phyloP scores from a whole-genome alignment of 2,113 vertebrate species.

The Numida meleagris region DNA sequence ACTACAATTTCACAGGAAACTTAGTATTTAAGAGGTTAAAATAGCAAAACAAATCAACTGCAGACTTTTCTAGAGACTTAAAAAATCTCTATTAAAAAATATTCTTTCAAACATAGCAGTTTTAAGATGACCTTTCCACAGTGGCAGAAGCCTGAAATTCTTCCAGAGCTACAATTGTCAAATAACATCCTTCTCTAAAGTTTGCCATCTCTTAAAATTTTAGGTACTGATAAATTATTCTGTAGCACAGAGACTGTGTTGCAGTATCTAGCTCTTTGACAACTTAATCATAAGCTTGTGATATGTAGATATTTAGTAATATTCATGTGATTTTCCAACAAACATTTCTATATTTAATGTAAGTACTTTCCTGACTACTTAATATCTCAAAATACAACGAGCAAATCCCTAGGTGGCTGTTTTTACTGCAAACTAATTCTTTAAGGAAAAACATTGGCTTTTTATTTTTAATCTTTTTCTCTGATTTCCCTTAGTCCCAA shows the following conservation, averaged over 20 bases:
- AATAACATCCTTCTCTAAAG: neutral
- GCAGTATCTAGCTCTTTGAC: neutral
- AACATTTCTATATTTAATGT: neutral
- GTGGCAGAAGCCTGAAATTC: neutral
- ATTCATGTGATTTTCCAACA: neutral
- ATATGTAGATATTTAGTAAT: no score
- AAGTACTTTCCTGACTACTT: neutral
- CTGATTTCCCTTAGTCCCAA: neutral
- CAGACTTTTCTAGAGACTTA: neutral
- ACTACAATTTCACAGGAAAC: neutral
- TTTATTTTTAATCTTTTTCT: no score
- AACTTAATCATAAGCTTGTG: neutral
- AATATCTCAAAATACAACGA: neutral
- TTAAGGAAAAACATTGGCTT: no score
- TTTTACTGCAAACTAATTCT: neutral
- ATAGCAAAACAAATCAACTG: neutral
- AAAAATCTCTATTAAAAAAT: neutral
- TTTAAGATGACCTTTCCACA: neutral
- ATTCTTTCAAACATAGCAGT: neutral
- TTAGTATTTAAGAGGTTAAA: neutral
- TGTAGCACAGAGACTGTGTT: neutral
- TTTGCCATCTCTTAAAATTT: neutral
- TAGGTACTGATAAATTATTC: neutral
- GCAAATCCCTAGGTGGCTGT: neutral
- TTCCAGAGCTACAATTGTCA: neutral